Evolutionary conservation across 1,140 invertebrate genomes (phyloP), one percentile per base, ranked within the genome.

Genomic region (Tetramorium parvispinum): DNA sequence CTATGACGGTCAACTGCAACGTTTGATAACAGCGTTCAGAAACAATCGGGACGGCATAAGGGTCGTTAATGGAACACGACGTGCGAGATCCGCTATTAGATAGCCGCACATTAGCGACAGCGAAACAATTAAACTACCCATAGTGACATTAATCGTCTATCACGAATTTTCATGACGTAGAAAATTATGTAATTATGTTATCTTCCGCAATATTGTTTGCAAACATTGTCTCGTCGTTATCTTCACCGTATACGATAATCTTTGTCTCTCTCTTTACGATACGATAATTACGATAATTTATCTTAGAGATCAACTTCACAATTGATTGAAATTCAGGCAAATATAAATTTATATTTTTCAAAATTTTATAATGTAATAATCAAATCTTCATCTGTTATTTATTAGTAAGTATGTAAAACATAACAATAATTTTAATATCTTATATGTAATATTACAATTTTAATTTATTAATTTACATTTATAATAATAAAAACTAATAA

Each of bases 31-130:
- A 46, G 24, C 53, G 51, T 46, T 57, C 40, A 59, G 53, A 71
- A 82, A 82, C 79, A 82, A 82, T 82, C 51, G 18, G 51, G 51
- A 46, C 40, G 24, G 79, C 24, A 82, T 71, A 82, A 82, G 66
- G 51, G 24, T 82, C 53, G 18, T 82, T 82, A 82, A 82, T 73
- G 53, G 53, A 82, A 82, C 66, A 57, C 66, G 61, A 81, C 76
- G 63, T 68, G 46, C 40, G 79, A 82, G 66, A 82, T 73, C 53
- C 66, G 79, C 18, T 82, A 59, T 82, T 65, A 82, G 68, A 82
- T 82, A 82, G 53, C 4, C 24, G 24, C 8, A 24, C 51, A 59
- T 82, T 82, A 73, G 53, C 40, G 40, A 82, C 51, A 73, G 53
- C 24, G 27, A 82, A 82, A 82, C 79, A 40, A 46, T 82, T 73